A percentile compares a stretch with the other conserved stretches of the same genome.
Evolutionary conservation across 2,113 vertebrate species (phyloP).

Genomic region (Atrichornis clamosus): DNA sequence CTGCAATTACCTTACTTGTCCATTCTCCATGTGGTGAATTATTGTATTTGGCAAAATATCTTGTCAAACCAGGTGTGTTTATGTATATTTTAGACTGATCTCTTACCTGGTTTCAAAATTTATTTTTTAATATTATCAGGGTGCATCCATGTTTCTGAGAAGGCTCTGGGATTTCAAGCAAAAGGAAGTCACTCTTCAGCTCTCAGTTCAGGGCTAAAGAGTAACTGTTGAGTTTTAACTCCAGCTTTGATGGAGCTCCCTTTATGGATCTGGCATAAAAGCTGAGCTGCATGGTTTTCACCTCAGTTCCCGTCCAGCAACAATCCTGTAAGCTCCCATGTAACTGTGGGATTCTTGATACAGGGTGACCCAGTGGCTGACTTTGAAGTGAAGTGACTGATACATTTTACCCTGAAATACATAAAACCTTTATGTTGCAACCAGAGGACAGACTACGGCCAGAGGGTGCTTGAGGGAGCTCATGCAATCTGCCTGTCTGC

Average conservation of each 20-base stretch:
- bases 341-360: background rate
- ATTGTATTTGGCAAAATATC: background rate
- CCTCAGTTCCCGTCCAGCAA: background rate
- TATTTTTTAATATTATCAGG: background rate
- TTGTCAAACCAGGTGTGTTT: background rate
- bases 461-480: background rate
- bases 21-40: background rate
- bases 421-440: background rate
- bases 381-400: background rate
- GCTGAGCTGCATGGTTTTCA: background rate
- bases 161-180: background rate
- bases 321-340: rapidly evolving
- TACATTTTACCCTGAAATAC: background rate
- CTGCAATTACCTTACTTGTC: background rate
- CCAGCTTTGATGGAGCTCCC: background rate
- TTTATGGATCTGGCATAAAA: background rate
- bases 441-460: background rate
- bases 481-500: rapidly evolving
- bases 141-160: background rate
- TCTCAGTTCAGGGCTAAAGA: background rate
- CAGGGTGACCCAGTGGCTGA: background rate
- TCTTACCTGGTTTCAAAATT: background rate
- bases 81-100: background rate
- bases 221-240: background rate
- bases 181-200: background rate